Base-by-base conservation (phyloP, 2,797 vertebrate genomes). In the Falco novaeseelandiae region DNA sequence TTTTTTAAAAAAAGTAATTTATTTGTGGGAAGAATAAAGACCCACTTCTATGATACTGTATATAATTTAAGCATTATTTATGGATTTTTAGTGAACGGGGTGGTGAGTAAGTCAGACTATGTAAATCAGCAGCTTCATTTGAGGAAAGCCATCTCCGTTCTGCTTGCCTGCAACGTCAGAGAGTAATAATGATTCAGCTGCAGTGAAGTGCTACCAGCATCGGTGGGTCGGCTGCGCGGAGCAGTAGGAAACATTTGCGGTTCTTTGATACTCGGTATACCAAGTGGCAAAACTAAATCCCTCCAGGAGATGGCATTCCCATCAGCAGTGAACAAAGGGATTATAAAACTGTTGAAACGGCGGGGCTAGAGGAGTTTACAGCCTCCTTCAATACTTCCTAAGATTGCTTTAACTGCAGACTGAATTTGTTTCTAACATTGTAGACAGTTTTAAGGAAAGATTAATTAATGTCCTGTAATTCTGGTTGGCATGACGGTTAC, bases 21-120 rank as follows among this genome's bases (percentile, higher is more conserved):
- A 97, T 97, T 98, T 96, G 94, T 93, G 96, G 95, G 94, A 58
- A 96, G 62, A 93, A 94, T 94, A 96, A 97, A 96, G 93, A 79
- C 93, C 94, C 92, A 94, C 91, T 48, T 93, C 62, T 95, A 57
- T 57, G 34, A 89, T 62, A 71, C 44, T 94, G 71, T 83, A 95
- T 26, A 93, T 88, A 97, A 92, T 89, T 87, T 71, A 96, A 95
- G 88, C 69, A 52, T 57, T 95, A 94, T 93, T 92, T 95, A 94
- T 95, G 94, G 74, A 27, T 54, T 84, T 91, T 78, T 69, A 83
- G 67, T 44, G 52, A 87, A 67, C 14, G 82, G 89, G 79, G 79
- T 20, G 51, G 82, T 18, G 5, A 74, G 34, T 66, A 29, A 71
- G 34, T 40, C 40, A 29, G 73, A 67, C 32, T 80, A 2, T 29